Evolutionary conservation across 2,113 vertebrate genomes (phyloP), one percentile per base, ranked within the genome.

Genomic region (Campylomormyrus tamandua): DNA sequence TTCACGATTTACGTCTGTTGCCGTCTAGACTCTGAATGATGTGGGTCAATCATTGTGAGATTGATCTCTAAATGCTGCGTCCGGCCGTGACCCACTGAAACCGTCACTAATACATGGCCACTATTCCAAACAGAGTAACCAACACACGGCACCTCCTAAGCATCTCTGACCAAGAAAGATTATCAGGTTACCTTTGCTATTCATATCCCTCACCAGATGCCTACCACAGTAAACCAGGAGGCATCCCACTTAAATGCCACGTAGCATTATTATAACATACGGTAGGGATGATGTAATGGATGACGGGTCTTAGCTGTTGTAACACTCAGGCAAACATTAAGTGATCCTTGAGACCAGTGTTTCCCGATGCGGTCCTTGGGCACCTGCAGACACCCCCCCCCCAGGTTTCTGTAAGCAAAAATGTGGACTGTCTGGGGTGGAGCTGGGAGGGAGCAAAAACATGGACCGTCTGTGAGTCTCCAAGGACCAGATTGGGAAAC

Each of bases 61-160:
- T 95, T 91, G 95, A 96, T 95, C 91, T 17, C 90, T 92, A 95
- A 96, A 95, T 95, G 95, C 93, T 91, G 93, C 95, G 94, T 95
- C 94, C 92, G 91, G 92, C 93, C 93, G 90, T 91, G 91, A 24
- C 58, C 62, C 62, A 53, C 21, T 49, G 70, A 74, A 49, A 21
- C 8, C n/a, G 83, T 91, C 86, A 15, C 87, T 77, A 85, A 66
- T 89, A 83, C 35, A 21, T 10, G 49, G 62, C 58, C 46, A 48
- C 56, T 27, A 74, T 10, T 87, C 27, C 84, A 87, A 84, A 87
- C n/a, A 87, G 45, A 90, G 46, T 70, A 70, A 85, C 56, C 45
- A 31, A 50, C 21, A 66, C 31, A 21, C 21, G 3, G 19, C 46
- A 45, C 48, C 53, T 42, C 3, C 39, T 42, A 42, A 80, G 13